These are phyloP conservation scores for Drosophila mojavensis DNA, from an alignment of 1,140 invertebrate genomes.

Conservation along the genomic window DNA sequence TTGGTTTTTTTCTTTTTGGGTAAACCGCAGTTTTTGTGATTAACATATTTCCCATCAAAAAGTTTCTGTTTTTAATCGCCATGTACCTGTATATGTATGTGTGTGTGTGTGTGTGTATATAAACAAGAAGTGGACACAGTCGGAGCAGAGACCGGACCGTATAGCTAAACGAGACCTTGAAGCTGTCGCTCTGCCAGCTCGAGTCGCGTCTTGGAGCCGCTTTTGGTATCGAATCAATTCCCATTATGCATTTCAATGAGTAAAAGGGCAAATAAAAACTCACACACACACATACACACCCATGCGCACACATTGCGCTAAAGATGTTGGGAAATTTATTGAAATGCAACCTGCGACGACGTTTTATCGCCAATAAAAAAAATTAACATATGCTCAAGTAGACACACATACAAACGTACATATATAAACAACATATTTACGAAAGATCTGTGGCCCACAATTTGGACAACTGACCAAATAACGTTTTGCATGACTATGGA, in stretches of 20 bases:
- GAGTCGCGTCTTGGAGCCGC: constrained; percentile 14
- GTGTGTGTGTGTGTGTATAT: constrained; percentile 19
- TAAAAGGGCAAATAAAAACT: constrained; percentile 42
- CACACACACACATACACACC: too few relatives aligned
- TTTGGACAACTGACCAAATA: constrained; percentile 67
- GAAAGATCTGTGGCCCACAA: constrained; percentile 45
- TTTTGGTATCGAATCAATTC: constrained; percentile 49
- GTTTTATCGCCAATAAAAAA: constrained; percentile 66
- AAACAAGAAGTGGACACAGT: constrained; percentile 76
- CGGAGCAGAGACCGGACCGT: constrained; percentile 27
- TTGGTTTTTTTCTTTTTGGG: too few relatives aligned
- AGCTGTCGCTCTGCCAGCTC: constrained; percentile 39
- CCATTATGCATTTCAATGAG: constrained; percentile 62
- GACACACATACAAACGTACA: neutral
- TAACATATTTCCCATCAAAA: constrained; percentile 81
- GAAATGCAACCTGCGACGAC: constrained; percentile 47
- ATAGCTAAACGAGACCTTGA: constrained; percentile 67
- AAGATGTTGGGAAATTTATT: constrained; percentile 47
- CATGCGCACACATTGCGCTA: constrained; percentile 3
- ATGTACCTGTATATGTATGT: constrained; percentile 31
- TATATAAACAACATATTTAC: constrained; percentile 24
- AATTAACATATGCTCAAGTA: constrained; percentile 57
- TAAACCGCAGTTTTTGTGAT: constrained; percentile 66
- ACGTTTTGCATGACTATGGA: constrained; percentile 66
- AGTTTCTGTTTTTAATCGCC: constrained; percentile 59